Base-by-base conservation (phyloP, 2,113 vertebrate species). In the Rhegmatorhina hoffmannsi region DNA sequence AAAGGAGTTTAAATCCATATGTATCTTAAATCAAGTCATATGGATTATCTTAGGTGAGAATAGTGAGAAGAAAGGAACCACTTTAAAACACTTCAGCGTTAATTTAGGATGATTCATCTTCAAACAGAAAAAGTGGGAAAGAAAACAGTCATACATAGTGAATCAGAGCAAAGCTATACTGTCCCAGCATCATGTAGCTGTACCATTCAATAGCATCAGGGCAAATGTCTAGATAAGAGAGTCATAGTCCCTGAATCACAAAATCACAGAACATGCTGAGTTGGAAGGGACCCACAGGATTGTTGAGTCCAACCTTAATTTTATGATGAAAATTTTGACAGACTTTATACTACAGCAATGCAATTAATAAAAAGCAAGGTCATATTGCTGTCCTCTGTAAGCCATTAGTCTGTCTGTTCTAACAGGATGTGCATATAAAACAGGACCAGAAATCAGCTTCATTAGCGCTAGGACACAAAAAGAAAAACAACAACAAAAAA, bases 311-410 rank as follows among this genome's bases (percentile, higher is more conserved):
- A 36, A 24, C 25, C 28, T 72, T 92, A 91, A 82, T 79, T 84
- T 94, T 90, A 47, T 60, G 33, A 62, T n/a, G 28, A 94, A 96
- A 94, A 92, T 84, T 90, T 84, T 92, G 67, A 62, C 77, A 96
- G 64, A 43, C 10, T 95, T 67, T 58, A 53, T 87, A 79, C 50
- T 79, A 73, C 43, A 95, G 26, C 23, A 73, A 55, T 47, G n/a
- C 8, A 89, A 94, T 77, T 85, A 95, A 94, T 87, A 81, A 83
- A 87, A 75, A 85, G 9, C 36, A 40, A 25, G 78, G 92, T 84
- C n/a, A 46, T 72, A 43, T 78, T 49, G 36, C 52, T 66, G 40
- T 92, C 33, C 55, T 82, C 23, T 33, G 34, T 74, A 92, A 70
- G n/a, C 81, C 91, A 23, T 87, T 88, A 62, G 68, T 91, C 92